These are phyloP conservation scores for Noctua comes DNA, from an alignment of 2,888 invertebrate genomes.

Conservation along the genomic window DNA sequence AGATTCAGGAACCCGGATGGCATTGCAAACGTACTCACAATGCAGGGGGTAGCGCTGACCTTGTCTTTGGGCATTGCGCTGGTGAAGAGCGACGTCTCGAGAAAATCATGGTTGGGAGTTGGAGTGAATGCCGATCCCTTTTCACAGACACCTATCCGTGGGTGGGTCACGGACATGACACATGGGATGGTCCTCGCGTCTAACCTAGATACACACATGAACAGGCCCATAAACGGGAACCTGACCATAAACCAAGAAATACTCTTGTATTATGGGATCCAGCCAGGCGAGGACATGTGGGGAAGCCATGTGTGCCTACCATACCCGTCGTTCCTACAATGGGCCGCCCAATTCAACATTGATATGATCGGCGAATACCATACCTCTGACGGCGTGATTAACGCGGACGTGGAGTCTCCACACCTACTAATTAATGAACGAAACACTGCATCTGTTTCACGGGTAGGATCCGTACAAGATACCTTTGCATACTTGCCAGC, in stretches of 20 bases:
- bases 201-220: background rate
- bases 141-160: slow-evolving; percentile 27
- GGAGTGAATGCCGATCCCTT: slow-evolving; percentile 25
- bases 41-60: slow-evolving; percentile 35
- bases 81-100: slow-evolving; percentile 21
- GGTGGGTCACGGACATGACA: background rate
- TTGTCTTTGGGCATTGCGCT: slow-evolving; percentile 27
- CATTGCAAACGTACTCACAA: slow-evolving; percentile 24
- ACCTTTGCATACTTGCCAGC: no score
- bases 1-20: slow-evolving; percentile 25
- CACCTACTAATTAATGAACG: no score
- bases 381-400: no score
- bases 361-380: no score
- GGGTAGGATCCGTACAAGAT: no score
- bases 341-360: no score
- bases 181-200: background rate
- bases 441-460: no score
- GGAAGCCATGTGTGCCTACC: background rate
- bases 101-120: slow-evolving; percentile 25
- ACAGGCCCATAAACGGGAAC: background rate
- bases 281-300: background rate
- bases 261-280: background rate
- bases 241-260: background rate
- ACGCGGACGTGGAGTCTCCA: no score
- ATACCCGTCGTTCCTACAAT: no score